phyloP scores from a whole-genome alignment of 1,140 invertebrate species.

The Amyelois transitella region DNA sequence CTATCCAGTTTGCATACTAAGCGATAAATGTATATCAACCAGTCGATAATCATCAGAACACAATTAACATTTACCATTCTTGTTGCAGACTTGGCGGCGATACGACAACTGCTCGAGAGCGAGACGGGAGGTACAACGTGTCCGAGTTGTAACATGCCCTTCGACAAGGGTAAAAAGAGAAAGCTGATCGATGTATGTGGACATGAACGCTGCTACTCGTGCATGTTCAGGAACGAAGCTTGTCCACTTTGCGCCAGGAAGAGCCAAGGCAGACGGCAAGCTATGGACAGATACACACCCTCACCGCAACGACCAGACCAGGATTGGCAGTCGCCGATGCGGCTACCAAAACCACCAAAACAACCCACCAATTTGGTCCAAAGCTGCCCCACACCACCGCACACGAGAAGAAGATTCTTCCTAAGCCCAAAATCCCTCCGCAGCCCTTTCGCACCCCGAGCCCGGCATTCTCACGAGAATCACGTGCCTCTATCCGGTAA shows the following conservation, averaged over 20 bases:
- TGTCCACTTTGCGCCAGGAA: slow-evolving; percentile 88
- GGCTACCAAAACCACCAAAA: slow-evolving; percentile 65
- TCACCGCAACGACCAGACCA: slow-evolving; percentile 68
- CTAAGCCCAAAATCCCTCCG: slow-evolving; percentile 84
- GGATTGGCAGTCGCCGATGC: slow-evolving; percentile 59
- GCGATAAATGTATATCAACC: slow-evolving; percentile 9
- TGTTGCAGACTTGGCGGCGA: slow-evolving; percentile 65
- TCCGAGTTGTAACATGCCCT: slow-evolving; percentile 92
- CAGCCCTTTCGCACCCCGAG: slow-evolving; percentile 79
- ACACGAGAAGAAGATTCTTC: slow-evolving; percentile 85
- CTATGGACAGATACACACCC: slow-evolving; percentile 65
- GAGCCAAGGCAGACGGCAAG: slow-evolving; percentile 43
- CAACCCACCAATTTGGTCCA: slow-evolving; percentile 70
- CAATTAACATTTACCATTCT: slow-evolving; percentile 17
- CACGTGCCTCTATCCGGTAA: slow-evolving; percentile 81
- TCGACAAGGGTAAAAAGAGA: slow-evolving; percentile 95
- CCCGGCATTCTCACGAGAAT: slow-evolving; percentile 66
- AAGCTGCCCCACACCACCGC: slow-evolving; percentile 86
- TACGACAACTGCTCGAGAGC: slow-evolving; percentile 64
- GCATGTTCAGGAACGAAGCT: slow-evolving; percentile 91
- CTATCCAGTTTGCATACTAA: slow-evolving; percentile 23
- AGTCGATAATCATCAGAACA: slow-evolving; percentile 6
- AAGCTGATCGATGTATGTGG: slow-evolving; percentile 95
- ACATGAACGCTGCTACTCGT: slow-evolving; percentile 94
- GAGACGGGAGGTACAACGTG: slow-evolving; percentile 78